phyloP scores from a whole-genome alignment of 2,797 vertebrate species.

The Nasua narica region DNA sequence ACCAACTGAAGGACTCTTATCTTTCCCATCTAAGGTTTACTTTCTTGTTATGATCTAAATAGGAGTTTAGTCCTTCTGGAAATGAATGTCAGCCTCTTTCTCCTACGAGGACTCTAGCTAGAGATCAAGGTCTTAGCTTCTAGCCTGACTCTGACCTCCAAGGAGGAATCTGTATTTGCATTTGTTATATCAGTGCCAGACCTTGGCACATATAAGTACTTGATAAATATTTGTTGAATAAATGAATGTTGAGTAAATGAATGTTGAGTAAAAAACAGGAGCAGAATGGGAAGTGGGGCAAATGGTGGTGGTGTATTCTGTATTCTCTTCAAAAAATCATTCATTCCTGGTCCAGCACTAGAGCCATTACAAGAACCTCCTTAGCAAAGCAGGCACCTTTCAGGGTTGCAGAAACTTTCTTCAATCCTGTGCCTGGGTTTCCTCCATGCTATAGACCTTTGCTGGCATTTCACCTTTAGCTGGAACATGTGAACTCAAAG shows the following conservation, averaged over 20 bases:
- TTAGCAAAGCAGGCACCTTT: background rate
- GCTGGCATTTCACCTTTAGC: background rate
- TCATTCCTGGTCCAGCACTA: background rate
- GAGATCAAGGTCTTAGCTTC: background rate
- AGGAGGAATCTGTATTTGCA: background rate
- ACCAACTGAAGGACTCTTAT: background rate
- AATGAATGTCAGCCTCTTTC: background rate
- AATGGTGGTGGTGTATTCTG: background rate
- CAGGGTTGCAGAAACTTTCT: background rate
- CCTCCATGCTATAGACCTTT: background rate
- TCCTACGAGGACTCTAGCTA: background rate
- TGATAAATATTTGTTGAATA: conserved; percentile 11
- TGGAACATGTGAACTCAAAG: background rate
- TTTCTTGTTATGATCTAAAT: background rate
- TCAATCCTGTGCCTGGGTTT: background rate
- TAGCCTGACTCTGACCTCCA: background rate
- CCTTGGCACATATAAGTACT: background rate
- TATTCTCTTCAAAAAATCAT: background rate
- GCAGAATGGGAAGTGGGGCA: background rate
- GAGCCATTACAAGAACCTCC: background rate
- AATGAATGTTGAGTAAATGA: background rate
- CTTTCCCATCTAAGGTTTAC: background rate
- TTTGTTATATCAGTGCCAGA: background rate
- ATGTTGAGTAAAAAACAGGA: background rate
- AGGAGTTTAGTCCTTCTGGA: background rate